Evolutionary conservation across 2,888 invertebrate genomes (phyloP), one percentile per base, ranked within the genome.

Genomic region (Drosophila niveifrons): DNA sequence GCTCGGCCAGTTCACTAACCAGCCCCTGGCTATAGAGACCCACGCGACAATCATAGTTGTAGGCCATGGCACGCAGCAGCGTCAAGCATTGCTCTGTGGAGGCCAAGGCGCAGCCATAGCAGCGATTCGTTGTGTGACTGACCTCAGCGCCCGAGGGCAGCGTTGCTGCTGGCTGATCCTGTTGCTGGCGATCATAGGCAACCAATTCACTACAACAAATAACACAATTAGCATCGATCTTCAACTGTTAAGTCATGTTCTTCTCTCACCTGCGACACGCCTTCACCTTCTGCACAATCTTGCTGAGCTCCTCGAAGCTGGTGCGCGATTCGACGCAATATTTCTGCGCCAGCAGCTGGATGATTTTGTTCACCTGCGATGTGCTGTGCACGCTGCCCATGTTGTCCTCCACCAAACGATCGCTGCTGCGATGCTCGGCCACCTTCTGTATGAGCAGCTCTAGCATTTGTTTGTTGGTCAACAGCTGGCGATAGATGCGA

Each of bases 241-340:
- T 36, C n/a, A 1, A 8, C 7, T 11, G 10, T 0, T 0, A 13
- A 23, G 34, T 9, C 10, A 6, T 4, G 9, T 3, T 7, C 3
- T 34, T 1, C 3, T 69, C 90, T 84, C 34, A 94, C 94, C 94
- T 96, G 23, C 97, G 94, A 90, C 98, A 98, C 0, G 98, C 98
- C 75, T 98, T 93, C 18, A 98, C 98, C 91, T 97, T 96, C 94
- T 98, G 96, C 79, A 96, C 96, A 74, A 96, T 96, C 92, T 96
- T 96, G 90, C 96, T 98, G 1, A 99, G 94, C 90, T 99, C 99
- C 90, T 99, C 99, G 92, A 98, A 99, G 7, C 98, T 96, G 4
- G 96, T 96, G 91, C 97, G 97, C 91, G 98, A 98, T 88, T 99
- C 99, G 50, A 96, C 96, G 91, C 98, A 98, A 93, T 99, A 99